Percentiles rank a stretch among this genome's conserved stretches.
Conservation (phyloP, 2,113 vertebrate species). For the Notiomystis cincta region DNA sequence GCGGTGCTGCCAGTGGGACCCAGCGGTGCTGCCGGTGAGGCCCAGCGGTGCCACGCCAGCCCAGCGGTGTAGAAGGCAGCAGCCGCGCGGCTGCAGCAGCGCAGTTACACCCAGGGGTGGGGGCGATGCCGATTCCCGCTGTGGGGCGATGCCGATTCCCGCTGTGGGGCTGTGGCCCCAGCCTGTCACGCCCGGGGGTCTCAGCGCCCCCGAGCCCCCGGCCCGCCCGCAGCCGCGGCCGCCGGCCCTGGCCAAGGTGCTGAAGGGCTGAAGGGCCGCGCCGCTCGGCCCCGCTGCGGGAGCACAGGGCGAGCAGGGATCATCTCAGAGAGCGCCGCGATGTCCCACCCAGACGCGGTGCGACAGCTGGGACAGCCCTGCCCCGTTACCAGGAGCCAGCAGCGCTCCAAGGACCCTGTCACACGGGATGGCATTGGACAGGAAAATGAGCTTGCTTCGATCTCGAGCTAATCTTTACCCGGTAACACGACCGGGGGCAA, state of each 20-base stretch:
- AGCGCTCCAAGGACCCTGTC: background rate
- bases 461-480: background rate
- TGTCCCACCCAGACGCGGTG: accelerated
- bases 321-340: accelerated
- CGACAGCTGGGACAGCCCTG: background rate
- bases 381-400: background rate
- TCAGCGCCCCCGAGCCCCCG: background rate
- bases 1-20: no score
- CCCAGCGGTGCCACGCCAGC: background rate
- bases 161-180: accelerated
- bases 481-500: accelerated
- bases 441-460: background rate
- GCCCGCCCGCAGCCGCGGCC: background rate
- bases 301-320: accelerated
- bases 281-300: background rate
- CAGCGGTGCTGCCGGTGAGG: no score
- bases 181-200: accelerated
- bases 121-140: accelerated
- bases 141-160: accelerated
- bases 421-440: accelerated
- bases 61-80: background rate
- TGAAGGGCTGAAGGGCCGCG: constrained; percentile 9
- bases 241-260: constrained; percentile 37
- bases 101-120: background rate
- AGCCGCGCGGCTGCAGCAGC: no score